Percentiles rank a stretch among this genome's conserved stretches.
Conservation (phyloP, 2,888 invertebrate genomes). For the Clivina fossor region DNA sequence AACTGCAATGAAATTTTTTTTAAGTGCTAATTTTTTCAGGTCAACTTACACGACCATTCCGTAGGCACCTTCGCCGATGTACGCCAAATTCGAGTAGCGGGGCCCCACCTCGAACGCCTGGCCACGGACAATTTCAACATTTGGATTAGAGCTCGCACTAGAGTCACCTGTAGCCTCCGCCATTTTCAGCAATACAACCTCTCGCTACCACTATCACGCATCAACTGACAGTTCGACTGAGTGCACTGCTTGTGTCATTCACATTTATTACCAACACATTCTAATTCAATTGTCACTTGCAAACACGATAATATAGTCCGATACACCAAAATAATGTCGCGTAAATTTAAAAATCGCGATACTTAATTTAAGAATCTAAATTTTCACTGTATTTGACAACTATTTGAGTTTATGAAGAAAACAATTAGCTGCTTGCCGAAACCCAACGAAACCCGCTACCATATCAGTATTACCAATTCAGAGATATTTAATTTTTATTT, state of each 20-base stretch:
- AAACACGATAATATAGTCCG: too few relatives aligned
- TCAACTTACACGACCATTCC: slow-evolving; percentile 99
- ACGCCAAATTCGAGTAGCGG: slow-evolving; percentile 90
- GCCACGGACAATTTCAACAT: slow-evolving; percentile 87
- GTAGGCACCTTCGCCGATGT: slow-evolving; percentile 99
- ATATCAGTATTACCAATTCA: not conserved
- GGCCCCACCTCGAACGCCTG: slow-evolving; percentile 97
- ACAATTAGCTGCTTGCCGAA: slow-evolving; percentile 18
- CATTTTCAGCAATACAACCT: slow-evolving; percentile 57
- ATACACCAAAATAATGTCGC: too few relatives aligned
- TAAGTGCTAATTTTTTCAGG: too few relatives aligned
- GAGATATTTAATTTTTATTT: not conserved
- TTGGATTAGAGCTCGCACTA: slow-evolving; percentile 65
- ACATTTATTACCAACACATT: not conserved
- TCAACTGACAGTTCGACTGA: slow-evolving; percentile 43
- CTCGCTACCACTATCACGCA: slow-evolving; percentile 45
- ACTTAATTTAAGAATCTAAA: not conserved
- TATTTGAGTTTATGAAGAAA: slow-evolving; percentile 13
- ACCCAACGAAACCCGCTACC: slow-evolving; percentile 1
- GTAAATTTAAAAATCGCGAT: not conserved
- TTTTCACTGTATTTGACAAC: slow-evolving; percentile 6
- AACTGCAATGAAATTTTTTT: too few relatives aligned
- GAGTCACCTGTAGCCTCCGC: slow-evolving; percentile 70
- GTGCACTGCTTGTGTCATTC: not conserved
- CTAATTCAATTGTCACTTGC: not conserved